Evolutionary conservation across 2,888 invertebrate species (phyloP).

Genomic region (Bibio marci): DNA sequence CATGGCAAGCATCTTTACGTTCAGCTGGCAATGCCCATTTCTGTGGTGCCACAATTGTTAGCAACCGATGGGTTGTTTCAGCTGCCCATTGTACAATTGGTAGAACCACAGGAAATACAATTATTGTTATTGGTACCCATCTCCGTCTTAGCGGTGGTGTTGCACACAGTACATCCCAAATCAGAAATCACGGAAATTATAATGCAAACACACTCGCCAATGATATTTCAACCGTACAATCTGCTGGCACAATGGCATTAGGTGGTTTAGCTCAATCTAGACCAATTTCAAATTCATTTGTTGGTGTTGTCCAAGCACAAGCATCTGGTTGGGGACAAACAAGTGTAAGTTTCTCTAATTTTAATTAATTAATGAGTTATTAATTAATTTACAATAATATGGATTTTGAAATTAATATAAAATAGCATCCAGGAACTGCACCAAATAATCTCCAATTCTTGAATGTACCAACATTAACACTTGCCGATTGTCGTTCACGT

Average conservation of each 20-base stretch:
- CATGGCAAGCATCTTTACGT: slow-evolving; percentile 14
- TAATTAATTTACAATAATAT: background rate
- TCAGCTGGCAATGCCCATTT: background rate
- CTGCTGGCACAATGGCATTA: slow-evolving; percentile 1
- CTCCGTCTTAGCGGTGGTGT: slow-evolving; percentile 1
- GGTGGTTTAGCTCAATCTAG: background rate
- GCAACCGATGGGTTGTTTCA: background rate
- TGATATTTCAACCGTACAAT: slow-evolving; percentile 5
- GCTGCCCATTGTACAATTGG: slow-evolving; percentile 2
- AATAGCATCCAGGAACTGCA: background rate
- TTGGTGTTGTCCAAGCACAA: slow-evolving; percentile 1
- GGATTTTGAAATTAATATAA: background rate
- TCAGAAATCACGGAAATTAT: slow-evolving; percentile 6
- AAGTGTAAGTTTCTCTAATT: background rate
- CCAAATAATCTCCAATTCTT: slow-evolving; percentile 1
- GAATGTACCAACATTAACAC: slow-evolving; percentile 1
- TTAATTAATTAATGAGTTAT: too few species aligned
- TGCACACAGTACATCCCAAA: background rate
- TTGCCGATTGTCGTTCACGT: slow-evolving; percentile 1
- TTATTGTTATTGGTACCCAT: background rate
- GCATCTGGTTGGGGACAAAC: slow-evolving; percentile 5
- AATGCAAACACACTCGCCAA: slow-evolving; percentile 4
- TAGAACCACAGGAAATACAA: background rate
- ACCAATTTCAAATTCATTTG: slow-evolving; percentile 8
- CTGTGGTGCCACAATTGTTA: background rate